Evolutionary conservation across 1,140 invertebrate species (phyloP), one percentile per base, ranked within the genome.

Genomic region (Apis cerana): DNA sequence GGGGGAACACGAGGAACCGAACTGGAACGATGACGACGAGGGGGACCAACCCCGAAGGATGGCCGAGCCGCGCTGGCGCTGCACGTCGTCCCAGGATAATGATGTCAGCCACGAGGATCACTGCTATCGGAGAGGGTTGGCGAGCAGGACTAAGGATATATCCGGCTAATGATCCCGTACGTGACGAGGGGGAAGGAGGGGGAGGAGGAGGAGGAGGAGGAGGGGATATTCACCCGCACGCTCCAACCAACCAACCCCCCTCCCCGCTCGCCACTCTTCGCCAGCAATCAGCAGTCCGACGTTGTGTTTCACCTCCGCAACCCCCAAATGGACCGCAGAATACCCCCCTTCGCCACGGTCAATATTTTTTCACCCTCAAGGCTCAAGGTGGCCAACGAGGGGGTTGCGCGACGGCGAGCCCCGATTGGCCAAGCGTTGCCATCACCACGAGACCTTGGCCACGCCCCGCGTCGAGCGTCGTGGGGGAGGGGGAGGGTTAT

Each of bases 241-340:
- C 68, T 43, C 68, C 68, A 75, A 23, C 62, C 43, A 61, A 48
- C 78, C 27, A 62, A 74, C 85, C 77, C 64, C 83, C 74, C 17
- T 11, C 3, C 5, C 75, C 61, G 77, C 54, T 56, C 69, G 56
- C 65, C 65, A 67, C 71, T 81, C 71, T 75, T 52, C 23, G 75
- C 65, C 83, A 79, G 83, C 85, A 88, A 89, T 88, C 87, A 85
- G 83, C 87, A 82, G 83, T 87, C 82, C 83, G 78, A 75, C 83
- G 80, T 85, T 89, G 89, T 87, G 91, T 91, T 90, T 93, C 89
- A 93, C 92, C 93, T 92, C 92, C 90, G 90, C 91, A 91, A 92
- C 92, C 92, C 92, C 91, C 92, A 93, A 93, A 93, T 94, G 93
- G 92, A 94, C 93, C 93, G 91, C 92, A 91, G 91, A 91, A 94